phyloP scores from a whole-genome alignment of 2,113 vertebrate species.

The Tonatia bakeri region DNA sequence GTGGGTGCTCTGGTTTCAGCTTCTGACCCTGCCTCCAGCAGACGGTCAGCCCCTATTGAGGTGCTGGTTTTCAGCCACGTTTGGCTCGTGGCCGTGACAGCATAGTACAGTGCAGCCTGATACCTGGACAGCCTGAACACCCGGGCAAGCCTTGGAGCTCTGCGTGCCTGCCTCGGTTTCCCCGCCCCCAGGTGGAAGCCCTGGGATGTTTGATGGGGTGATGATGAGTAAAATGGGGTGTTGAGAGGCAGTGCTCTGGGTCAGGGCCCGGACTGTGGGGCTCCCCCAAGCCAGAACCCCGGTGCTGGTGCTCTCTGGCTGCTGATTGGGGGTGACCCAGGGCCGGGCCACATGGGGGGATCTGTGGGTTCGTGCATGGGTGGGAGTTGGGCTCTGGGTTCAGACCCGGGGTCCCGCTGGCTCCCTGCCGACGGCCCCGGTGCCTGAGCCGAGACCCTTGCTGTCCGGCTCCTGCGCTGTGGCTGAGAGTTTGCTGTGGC shows the following conservation, averaged over 20 bases:
- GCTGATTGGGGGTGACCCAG: background rate
- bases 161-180: background rate
- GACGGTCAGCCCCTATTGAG: background rate
- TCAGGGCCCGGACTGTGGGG: background rate
- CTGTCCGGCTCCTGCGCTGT: background rate
- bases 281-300: background rate
- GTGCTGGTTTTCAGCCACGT: background rate
- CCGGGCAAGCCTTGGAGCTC: background rate
- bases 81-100: background rate
- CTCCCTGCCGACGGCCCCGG: too few relatives aligned
- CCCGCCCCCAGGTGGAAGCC: background rate
- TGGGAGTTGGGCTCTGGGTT: too few relatives aligned
- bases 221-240: background rate
- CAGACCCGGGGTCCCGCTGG: fast-evolving
- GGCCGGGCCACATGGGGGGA: background rate
- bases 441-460: background rate
- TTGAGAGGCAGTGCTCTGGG: background rate
- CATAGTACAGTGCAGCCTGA: fast-evolving
- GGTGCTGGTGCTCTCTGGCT: fast-evolving
- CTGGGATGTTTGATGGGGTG: fast-evolving
- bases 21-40: background rate
- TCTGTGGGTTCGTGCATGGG: fast-evolving
- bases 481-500: background rate
- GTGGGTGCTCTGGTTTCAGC: background rate
- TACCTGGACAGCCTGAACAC: fast-evolving